Evolutionary conservation across 2,797 vertebrate species (phyloP), one percentile per base, ranked within the genome.

Genomic region (Meda fulgida): DNA sequence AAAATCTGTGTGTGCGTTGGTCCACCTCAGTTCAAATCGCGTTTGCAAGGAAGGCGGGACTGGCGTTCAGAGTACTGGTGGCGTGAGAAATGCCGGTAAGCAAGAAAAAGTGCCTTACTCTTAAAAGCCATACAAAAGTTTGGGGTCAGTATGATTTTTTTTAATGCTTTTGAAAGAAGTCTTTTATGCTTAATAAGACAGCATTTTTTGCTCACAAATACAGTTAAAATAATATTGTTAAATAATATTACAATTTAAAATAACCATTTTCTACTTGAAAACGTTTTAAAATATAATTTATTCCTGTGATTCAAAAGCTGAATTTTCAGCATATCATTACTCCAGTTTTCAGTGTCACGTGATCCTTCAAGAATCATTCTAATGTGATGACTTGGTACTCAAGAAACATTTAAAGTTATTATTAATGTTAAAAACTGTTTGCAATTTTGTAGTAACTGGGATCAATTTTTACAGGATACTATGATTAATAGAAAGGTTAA

Each of bases 331-430:
- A 75, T 21, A n/a, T n/a, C 48, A 34, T 36, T 23, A 36, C 48
- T n/a, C 19, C 48, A 36, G 19, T 36, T 29, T 76, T 76, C 19
- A 76, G 29, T 55, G 29, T 34, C 71, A 21, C 16, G 7, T 48
- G 72, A 51, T 75, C 29, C 29, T 34, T 53, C 29, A 75, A 46
- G 53, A 75, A 75, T 55, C 18, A 76, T 76, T 36, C 19, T 76
- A 75, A 76, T 53, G 31, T 31, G 14, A 43, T 11, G 18, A 46
- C 46, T 71, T 43, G 23, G 8, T 48, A 9, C 18, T 0, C 26
- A 53, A 53, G 31, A 53, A 73, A 73, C 9, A 73, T 48, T 29
- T 60, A 5, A 13, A 23, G 3, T n/a, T 9, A 76, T 23, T 14
- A 76, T 38, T 51, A 76, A 4, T n/a, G 31, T n/a, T 18, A 4